A percentile compares a stretch with the other conserved stretches of the same genome.
These are phyloP conservation scores for Clamator glandarius DNA, from an alignment of 2,797 vertebrate species.

Conservation along the genomic window DNA sequence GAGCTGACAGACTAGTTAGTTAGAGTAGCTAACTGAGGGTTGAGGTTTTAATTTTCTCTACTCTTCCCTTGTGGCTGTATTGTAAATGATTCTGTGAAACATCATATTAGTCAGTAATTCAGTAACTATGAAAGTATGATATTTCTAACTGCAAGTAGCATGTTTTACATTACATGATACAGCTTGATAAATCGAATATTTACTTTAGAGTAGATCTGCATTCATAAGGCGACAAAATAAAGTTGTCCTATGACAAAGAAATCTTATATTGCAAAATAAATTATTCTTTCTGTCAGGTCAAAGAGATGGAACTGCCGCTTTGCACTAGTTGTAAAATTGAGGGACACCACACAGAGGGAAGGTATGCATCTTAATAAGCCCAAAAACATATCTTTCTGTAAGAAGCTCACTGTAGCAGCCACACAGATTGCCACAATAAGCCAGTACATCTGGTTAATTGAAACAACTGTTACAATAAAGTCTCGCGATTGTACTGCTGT, in stretches of 20 bases:
- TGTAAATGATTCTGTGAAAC: background rate
- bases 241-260: background rate
- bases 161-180: background rate
- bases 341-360: background rate
- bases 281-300: background rate
- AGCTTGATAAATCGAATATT: background rate
- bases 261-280: background rate
- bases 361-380: background rate
- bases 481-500: background rate
- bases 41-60: background rate
- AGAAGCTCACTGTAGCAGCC: background rate
- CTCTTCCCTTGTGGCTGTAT: background rate
- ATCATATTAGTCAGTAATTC: background rate
- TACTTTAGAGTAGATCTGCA: background rate
- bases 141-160: background rate
- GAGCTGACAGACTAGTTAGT: background rate
- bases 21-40: background rate
- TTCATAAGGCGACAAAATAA: background rate
- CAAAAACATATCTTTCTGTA: background rate
- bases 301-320: background rate
- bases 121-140: background rate
- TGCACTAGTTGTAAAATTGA: background rate
- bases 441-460: background rate
- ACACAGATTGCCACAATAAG: background rate
- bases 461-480: background rate